Base-by-base conservation (phyloP, 2,888 invertebrate species). In the Caenorhabditis afra region DNA sequence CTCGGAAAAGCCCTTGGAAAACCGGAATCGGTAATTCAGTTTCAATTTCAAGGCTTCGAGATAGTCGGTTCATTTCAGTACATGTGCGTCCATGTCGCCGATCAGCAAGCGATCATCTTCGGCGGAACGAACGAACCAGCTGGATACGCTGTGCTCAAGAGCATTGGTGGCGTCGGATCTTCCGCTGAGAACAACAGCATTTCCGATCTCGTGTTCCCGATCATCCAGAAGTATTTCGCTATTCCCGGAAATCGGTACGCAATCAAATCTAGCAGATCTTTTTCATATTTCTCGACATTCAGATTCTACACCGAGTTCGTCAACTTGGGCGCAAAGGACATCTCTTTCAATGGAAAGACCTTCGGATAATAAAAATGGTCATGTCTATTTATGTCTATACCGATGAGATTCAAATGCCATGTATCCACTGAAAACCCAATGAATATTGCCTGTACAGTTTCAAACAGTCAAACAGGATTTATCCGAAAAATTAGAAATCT, bases 301-400 rank as follows among this genome's bases (percentile, higher is more conserved):
- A 84, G 84, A 22, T 41, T 85, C 57, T 85, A 83, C 81, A 78
- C 83, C 50, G 81, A 85, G 49, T 85, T 86, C 66, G 65, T 86
- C 66, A 84, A 85, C 29, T 39, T 86, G 10, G 50, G 71, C 8
- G 78, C 85, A 11, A 45, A 73, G 44, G 82, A 83, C 45, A 77
- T 87, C 7, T 81, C 86, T 1, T 79, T 76, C 76, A 68, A 74
- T 39, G 87, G 86, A 35, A 44, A 74, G 10, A 86, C 86, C 12
- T 85, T 85, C 41, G 81, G 80, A 41, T 84, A 68, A 41, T 41
- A 1, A 41, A 11, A 41, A 14, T 14, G 14, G 37, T 37, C 37
- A 8, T 41, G 11, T 14, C 11, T 8, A 41, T 41, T 8, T 14
- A 11, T 41, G 2, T 41, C 41, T 41, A 41, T 41, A 4, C 41